Percentiles rank a stretch among this genome's conserved stretches.
These are phyloP conservation scores for Sericinus montela DNA, from an alignment of 2,888 invertebrate genomes.

Conservation along the genomic window DNA sequence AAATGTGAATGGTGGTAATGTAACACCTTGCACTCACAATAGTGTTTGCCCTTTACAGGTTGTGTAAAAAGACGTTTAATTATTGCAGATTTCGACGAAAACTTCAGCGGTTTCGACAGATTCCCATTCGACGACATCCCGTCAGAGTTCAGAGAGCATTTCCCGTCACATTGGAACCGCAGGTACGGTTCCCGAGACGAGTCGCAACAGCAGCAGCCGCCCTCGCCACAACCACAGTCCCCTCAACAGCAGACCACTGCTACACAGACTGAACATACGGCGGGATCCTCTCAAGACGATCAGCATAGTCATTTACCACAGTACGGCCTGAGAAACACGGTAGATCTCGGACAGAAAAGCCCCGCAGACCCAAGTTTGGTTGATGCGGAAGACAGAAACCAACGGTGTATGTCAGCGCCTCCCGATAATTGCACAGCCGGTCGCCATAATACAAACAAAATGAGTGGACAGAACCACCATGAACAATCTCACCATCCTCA, in stretches of 20 bases:
- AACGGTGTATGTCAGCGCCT: conserved; percentile 90
- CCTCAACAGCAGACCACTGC: conserved; percentile 51
- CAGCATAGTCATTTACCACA: conserved; percentile 72
- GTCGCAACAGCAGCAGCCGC: conserved; percentile 36
- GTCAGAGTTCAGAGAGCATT: conserved; percentile 69
- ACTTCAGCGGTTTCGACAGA: conserved; percentile 73
- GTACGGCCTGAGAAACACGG: conserved; percentile 87
- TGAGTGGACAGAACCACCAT: conserved; percentile 57
- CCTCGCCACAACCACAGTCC: conserved; percentile 38
- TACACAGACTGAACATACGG: conserved; percentile 61
- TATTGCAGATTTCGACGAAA: conserved; percentile 71
- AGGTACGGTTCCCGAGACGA: conserved; percentile 57
- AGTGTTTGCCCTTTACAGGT: conserved; percentile 31
- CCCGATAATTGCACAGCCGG: conserved; percentile 75
- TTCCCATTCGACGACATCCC: conserved; percentile 76
- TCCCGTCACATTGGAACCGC: conserved; percentile 66
- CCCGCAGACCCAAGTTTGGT: conserved; percentile 72
- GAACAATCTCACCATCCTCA: conserved; percentile 37
- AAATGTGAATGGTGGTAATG: no score
- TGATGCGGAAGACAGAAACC: conserved; percentile 80
- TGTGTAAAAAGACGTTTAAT: conserved; percentile 42
- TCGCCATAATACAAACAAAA: conserved; percentile 41
- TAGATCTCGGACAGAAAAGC: conserved; percentile 86
- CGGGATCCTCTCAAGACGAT: conserved; percentile 38
- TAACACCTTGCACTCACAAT: not conserved